phyloP scores from a whole-genome alignment of 2,113 vertebrate species.

The Pteronura brasiliensis region DNA sequence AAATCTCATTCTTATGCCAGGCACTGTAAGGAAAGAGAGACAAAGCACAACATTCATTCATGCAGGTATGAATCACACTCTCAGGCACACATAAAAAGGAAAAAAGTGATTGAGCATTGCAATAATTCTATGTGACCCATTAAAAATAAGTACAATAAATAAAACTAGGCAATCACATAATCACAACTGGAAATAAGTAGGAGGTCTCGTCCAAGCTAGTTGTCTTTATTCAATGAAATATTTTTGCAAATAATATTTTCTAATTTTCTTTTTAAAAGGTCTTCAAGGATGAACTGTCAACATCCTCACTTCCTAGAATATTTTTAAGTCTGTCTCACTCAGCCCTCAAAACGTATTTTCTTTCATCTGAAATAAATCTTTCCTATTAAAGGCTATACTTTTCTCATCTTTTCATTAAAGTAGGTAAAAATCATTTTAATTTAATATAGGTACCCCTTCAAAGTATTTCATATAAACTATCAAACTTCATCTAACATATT shows the following conservation, averaged over 20 bases:
- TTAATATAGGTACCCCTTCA: neutral
- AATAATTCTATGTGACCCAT: neutral
- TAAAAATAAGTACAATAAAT: neutral
- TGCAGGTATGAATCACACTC: neutral
- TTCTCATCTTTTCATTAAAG: conserved; percentile 16
- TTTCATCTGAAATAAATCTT: conserved; percentile 14
- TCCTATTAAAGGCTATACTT: neutral
- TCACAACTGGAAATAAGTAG: neutral
- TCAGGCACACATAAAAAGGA: neutral
- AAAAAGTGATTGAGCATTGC: neutral
- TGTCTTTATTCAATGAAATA: neutral
- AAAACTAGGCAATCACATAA: neutral
- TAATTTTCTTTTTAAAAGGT: neutral
- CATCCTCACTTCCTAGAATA: neutral
- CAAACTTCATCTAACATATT: neutral
- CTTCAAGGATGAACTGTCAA: neutral
- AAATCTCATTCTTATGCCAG: neutral
- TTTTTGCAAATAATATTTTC: neutral
- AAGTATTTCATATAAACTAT: conserved; percentile 24
- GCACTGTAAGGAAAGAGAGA: neutral
- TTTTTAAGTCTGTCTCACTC: neutral
- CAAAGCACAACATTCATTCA: neutral
- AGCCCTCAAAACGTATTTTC: neutral
- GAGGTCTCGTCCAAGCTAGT: neutral
- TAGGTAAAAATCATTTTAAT: neutral